phyloP scores from a whole-genome alignment of 2,113 vertebrate species.

The Axis porcinus region DNA sequence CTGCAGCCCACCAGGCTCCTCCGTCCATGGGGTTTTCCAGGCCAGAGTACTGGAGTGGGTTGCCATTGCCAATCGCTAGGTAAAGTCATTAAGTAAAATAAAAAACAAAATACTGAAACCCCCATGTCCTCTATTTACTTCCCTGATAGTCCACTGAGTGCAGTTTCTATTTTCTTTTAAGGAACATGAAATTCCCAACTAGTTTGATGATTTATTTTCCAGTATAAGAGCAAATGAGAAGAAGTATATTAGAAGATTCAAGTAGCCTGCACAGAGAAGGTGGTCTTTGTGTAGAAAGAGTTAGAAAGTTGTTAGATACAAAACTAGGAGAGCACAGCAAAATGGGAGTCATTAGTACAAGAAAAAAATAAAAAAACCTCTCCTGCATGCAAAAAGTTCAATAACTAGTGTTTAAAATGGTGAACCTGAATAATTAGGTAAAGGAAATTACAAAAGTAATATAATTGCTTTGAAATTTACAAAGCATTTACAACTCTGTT shows the following conservation, averaged over 20 bases:
- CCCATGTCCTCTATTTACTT: not conserved
- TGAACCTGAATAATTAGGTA: not conserved
- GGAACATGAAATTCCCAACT: not conserved
- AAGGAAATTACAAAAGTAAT: not conserved
- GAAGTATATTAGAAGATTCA: not conserved
- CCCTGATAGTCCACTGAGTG: not conserved
- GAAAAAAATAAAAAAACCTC: not conserved
- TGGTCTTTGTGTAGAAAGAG: not conserved
- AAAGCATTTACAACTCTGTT: not conserved
- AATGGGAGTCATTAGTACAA: not conserved
- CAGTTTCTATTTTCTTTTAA: not conserved
- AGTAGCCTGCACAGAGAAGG: not conserved
- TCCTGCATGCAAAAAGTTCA: not conserved
- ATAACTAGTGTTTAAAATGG: not conserved
- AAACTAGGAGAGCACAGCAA: not conserved
- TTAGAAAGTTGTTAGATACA: not conserved
- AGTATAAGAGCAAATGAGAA: not conserved
- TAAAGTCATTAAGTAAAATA: not conserved
- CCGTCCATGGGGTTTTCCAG: too few species aligned
- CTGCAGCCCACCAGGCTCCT: too few species aligned
- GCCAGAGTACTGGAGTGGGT: too few species aligned
- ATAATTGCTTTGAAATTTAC: slow-evolving; percentile 7
- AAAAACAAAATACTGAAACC: not conserved
- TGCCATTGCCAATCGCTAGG: not conserved
- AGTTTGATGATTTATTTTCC: not conserved